Percentiles rank a stretch among this genome's conserved stretches.
Conservation (phyloP, 2,113 vertebrate genomes). For the Neomonachus schauinslandi region DNA sequence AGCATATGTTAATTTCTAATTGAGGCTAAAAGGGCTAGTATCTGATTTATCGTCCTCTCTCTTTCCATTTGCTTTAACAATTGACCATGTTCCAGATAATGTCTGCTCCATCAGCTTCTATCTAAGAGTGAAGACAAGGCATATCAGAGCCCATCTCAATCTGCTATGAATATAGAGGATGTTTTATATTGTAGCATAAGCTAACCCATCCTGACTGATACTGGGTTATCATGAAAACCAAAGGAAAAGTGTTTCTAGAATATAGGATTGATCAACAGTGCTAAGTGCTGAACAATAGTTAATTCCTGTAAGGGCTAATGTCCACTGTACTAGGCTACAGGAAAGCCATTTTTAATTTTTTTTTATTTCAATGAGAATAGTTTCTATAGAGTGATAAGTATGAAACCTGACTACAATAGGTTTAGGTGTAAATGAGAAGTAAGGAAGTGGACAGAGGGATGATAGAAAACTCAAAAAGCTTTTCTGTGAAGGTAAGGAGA, state of each 20-base stretch:
- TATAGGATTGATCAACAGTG: not conserved
- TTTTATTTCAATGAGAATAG: not conserved
- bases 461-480: not conserved
- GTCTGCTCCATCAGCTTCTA: not conserved
- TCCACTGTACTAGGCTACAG: not conserved
- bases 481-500: not conserved
- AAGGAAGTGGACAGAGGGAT: not conserved
- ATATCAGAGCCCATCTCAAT: not conserved
- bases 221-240: not conserved
- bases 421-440: not conserved
- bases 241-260: constrained; percentile 8
- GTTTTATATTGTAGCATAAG: not conserved
- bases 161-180: not conserved
- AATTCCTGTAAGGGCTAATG: not conserved
- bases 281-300: not conserved
- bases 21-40: not conserved
- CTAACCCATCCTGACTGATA: not conserved
- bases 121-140: not conserved
- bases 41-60: not conserved
- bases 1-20: not conserved
- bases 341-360: not conserved
- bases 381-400: not conserved
- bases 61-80: not conserved
- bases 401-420: not conserved
- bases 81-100: not conserved